Conservation (phyloP, 2,113 vertebrate genomes). For the Sphaerodactylus townsendi region DNA sequence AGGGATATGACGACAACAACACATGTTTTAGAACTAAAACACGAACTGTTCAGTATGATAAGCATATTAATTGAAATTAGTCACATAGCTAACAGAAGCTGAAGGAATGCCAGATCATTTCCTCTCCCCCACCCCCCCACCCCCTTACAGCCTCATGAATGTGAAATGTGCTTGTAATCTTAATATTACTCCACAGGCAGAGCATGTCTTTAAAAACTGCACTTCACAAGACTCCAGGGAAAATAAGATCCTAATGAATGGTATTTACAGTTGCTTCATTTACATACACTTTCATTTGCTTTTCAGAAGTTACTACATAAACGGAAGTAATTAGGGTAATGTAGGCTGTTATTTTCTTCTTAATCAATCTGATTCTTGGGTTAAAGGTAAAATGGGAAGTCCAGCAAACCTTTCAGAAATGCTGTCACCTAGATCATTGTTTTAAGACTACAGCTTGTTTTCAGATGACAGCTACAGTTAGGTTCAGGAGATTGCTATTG, state of each 20-base stretch:
- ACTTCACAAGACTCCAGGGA: slow-evolving; percentile 79
- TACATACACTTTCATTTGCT: slow-evolving; percentile 68
- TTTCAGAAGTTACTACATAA: slow-evolving; percentile 69
- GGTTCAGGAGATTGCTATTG: background rate
- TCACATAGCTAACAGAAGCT: slow-evolving; percentile 73
- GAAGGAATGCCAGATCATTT: slow-evolving; percentile 71
- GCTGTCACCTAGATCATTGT: background rate
- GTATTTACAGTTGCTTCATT: slow-evolving; percentile 79
- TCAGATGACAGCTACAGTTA: background rate
- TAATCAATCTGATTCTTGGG: slow-evolving; percentile 38
- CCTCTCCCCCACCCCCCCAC: no score
- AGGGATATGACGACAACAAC: slow-evolving; percentile 53
- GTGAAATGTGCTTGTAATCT: slow-evolving; percentile 80
- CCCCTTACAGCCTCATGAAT: slow-evolving; percentile 78
- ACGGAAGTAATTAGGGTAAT: slow-evolving; percentile 64
- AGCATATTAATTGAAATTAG: slow-evolving; percentile 78
- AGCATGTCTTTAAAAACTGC: slow-evolving; percentile 75
- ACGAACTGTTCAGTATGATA: slow-evolving; percentile 64
- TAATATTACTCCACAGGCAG: slow-evolving; percentile 76
- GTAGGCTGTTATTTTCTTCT: slow-evolving; percentile 34
- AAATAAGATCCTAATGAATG: slow-evolving; percentile 81
- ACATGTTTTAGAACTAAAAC: slow-evolving; percentile 66
- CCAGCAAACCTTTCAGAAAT: slow-evolving; percentile 18
- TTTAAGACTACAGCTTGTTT: background rate
- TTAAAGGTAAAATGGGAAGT: slow-evolving; percentile 36